Conservation (phyloP, 2,888 invertebrate species). For the Synergus laeviventris region DNA sequence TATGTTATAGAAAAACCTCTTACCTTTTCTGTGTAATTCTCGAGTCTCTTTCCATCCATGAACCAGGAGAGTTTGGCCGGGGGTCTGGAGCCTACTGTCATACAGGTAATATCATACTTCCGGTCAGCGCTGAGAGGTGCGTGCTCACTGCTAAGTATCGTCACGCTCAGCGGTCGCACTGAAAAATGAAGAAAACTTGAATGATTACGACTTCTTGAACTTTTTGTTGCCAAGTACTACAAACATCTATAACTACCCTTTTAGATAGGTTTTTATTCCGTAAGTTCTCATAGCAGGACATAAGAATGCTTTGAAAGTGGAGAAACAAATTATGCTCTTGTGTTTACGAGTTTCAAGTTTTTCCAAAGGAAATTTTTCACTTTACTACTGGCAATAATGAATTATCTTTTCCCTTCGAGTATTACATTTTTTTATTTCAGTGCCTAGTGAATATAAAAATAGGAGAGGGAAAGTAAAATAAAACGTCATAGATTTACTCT, state of each 20-base stretch:
- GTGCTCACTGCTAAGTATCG: slow-evolving; percentile 87
- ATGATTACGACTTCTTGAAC: slow-evolving; percentile 34
- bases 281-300: slow-evolving; percentile 48
- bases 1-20: slow-evolving; percentile 50
- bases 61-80: slow-evolving; percentile 92
- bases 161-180: slow-evolving; percentile 90
- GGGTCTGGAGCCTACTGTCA: slow-evolving; percentile 89
- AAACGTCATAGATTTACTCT: not conserved
- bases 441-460: not conserved
- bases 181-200: slow-evolving; percentile 55
- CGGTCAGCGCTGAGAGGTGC: slow-evolving; percentile 88
- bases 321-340: slow-evolving; percentile 23
- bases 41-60: slow-evolving; percentile 85
- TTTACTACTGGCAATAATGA: not conserved
- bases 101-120: slow-evolving; percentile 89
- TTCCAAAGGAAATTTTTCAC: slow-evolving; percentile 23
- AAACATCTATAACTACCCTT: slow-evolving; percentile 22
- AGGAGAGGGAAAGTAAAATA: not conserved
- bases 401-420: slow-evolving; percentile 2
- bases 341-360: not conserved
- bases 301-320: slow-evolving; percentile 47
- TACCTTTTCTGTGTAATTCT: slow-evolving; percentile 78
- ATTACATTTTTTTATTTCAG: not conserved
- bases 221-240: slow-evolving; percentile 16
- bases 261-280: slow-evolving; percentile 39